Evolutionary conservation across 1,140 invertebrate species (phyloP).

Genomic region (Himalopsyche phryganea): DNA sequence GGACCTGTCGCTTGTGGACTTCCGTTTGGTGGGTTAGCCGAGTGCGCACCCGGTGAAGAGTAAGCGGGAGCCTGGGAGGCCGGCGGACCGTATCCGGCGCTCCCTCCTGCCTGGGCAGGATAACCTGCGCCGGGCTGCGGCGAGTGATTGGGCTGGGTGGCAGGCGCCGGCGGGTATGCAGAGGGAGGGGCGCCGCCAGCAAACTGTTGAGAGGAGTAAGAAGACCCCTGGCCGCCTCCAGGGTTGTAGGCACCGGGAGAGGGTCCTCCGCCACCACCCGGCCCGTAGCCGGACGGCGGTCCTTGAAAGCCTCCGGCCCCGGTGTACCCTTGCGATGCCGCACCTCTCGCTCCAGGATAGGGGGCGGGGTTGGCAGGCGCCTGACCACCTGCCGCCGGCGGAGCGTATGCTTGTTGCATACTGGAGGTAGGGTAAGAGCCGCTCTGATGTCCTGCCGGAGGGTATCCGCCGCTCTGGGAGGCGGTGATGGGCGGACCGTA

Average conservation of each 20-base stretch:
- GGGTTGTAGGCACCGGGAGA: slow-evolving; percentile 22
- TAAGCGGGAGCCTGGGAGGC: slow-evolving; percentile 48
- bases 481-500: slow-evolving; percentile 53
- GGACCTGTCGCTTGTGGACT: slow-evolving; percentile 42
- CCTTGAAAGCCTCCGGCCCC: slow-evolving; percentile 20
- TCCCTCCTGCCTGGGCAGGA: slow-evolving; percentile 43
- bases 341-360: slow-evolving; percentile 42
- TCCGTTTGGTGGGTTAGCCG: slow-evolving; percentile 48
- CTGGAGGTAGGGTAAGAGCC: slow-evolving; percentile 48
- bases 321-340: slow-evolving; percentile 25
- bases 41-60: slow-evolving; percentile 36
- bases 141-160: slow-evolving; percentile 50
- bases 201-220: slow-evolving; percentile 50
- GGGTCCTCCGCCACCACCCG: slow-evolving; percentile 4
- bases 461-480: slow-evolving; percentile 46
- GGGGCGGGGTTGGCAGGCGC: slow-evolving; percentile 42
- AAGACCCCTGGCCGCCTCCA: slow-evolving; percentile 36
- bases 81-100: slow-evolving; percentile 48
- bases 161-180: slow-evolving; percentile 47
- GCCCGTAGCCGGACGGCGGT: slow-evolving; percentile 21
- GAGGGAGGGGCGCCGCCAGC: slow-evolving; percentile 48
- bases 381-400: slow-evolving; percentile 41
- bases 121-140: slow-evolving; percentile 48
- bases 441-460: slow-evolving; percentile 46
- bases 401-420: slow-evolving; percentile 48